These are phyloP conservation scores for Parapsyche elsis DNA, from an alignment of 1,140 invertebrate species.

Conservation along the genomic window DNA sequence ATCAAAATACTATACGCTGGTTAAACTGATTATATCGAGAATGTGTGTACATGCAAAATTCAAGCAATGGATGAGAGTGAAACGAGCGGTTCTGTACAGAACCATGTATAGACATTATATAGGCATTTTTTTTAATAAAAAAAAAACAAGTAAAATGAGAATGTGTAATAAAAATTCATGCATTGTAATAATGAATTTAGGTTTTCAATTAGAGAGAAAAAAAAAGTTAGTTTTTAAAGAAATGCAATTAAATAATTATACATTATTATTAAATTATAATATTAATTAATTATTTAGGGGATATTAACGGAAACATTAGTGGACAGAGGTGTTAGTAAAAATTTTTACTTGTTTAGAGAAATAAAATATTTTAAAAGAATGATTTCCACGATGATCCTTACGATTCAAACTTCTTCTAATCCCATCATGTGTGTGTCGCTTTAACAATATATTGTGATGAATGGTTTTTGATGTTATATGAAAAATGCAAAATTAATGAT, in stretches of 20 bases:
- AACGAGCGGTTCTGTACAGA: conserved; percentile 32
- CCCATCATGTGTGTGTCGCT: conserved; percentile 56
- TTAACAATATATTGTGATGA: conserved; percentile 56
- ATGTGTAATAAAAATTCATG: conserved; percentile 36
- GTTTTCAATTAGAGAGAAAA: conserved; percentile 47
- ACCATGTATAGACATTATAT: conserved; percentile 52
- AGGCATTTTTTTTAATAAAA: conserved; percentile 54
- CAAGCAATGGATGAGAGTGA: conserved; percentile 21
- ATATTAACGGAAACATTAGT: conserved; percentile 49
- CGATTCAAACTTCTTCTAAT: conserved; percentile 50
- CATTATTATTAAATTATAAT: conserved; percentile 48
- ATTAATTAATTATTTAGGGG: conserved; percentile 49
- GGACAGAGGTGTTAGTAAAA: conserved; percentile 54
- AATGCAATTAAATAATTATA: conserved; percentile 56
- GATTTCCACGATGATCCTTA: conserved; percentile 55
- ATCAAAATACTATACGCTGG: conserved; percentile 7
- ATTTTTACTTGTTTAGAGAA: conserved; percentile 55
- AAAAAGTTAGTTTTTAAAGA: conserved; percentile 48
- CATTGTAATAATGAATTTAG: conserved; percentile 46
- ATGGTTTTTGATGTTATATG: conserved; percentile 57
- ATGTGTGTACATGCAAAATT: not conserved
- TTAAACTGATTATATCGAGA: conserved; percentile 4
- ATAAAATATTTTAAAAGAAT: conserved; percentile 24
- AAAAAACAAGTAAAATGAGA: conserved; percentile 42
- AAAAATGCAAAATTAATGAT: conserved; percentile 56